Conservation (phyloP, 1,140 invertebrate species). For the Metaphire vulgaris region DNA sequence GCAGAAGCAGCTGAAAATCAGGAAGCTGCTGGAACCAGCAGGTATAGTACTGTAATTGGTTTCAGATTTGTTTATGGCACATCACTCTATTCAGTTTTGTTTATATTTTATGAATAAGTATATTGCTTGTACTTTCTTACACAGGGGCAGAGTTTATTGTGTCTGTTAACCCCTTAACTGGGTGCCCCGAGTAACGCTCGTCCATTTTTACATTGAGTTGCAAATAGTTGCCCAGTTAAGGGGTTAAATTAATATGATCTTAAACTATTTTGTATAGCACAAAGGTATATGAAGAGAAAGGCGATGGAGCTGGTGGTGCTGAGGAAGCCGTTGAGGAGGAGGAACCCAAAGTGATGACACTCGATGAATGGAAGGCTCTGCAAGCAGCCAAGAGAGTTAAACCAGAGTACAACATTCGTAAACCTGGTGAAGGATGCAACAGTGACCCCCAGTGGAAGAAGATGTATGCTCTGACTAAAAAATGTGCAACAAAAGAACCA, state of each 20-base stretch:
- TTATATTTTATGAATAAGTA: no score
- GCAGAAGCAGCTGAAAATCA: neutral
- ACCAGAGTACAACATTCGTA: conserved; percentile 41
- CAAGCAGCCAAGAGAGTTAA: conserved; percentile 37
- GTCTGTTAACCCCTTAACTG: no score
- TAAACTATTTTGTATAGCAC: conserved; percentile 5
- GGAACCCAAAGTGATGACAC: conserved; percentile 40
- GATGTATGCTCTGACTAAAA: conserved; percentile 38
- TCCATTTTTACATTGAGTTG: no score
- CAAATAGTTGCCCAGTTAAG: no score
- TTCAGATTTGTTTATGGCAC: no score
- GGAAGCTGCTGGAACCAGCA: neutral
- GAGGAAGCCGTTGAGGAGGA: conserved; percentile 35
- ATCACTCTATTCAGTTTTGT: no score
- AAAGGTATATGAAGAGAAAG: neutral
- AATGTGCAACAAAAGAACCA: conserved; percentile 23
- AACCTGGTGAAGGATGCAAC: conserved; percentile 42
- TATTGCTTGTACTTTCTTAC: no score
- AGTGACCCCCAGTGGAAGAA: conserved; percentile 37
- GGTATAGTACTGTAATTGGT: no score
- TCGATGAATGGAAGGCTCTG: conserved; percentile 45
- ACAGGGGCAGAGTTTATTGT: no score
- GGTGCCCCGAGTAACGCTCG: no score
- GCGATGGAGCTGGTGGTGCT: neutral
- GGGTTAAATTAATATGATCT: no score